Base-by-base conservation (phyloP, 2,888 invertebrate species). In the Bombylius major region DNA sequence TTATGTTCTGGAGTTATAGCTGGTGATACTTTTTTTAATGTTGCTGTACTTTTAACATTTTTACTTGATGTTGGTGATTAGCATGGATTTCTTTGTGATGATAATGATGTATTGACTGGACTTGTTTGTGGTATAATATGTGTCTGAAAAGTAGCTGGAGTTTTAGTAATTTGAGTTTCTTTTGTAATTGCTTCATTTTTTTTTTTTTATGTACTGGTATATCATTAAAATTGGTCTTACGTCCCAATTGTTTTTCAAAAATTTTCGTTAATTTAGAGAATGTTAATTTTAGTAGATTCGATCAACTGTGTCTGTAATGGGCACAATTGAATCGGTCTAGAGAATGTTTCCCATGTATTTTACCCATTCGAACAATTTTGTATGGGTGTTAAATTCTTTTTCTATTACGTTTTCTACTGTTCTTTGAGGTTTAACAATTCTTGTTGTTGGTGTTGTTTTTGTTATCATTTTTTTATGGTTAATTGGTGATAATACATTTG, bases 291-390 rank as follows among this genome's bases (percentile, higher is more conserved):
- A n/a, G n/a, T n/a, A n/a, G n/a, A n/a, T n/a, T n/a, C n/a, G n/a
- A n/a, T n/a, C n/a, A n/a, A n/a, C n/a, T n/a, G n/a, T n/a, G n/a
- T n/a, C n/a, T n/a, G n/a, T n/a, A n/a, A n/a, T n/a, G n/a, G n/a
- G n/a, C n/a, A n/a, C n/a, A n/a, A n/a, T n/a, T n/a, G n/a, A n/a
- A n/a, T n/a, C n/a, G n/a, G n/a, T n/a, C n/a, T n/a, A n/a, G n/a
- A n/a, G n/a, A n/a, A n/a, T n/a, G n/a, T n/a, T n/a, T n/a, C n/a
- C 64, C 65, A 55, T 69, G 71, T 3, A 79, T 79, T 31, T 78
- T 78, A 7, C 80, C 83, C 68, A 58, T 9, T 87, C 87, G 63
- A 87, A 87, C 90, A 89, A 90, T 58, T 85, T 85, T 67, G 89
- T 89, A 55, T 89, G 88, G 69, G 89, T 87, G 70, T 87, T 86